Base-by-base conservation (phyloP, 2,797 vertebrate species). In the Vireo griseus region DNA sequence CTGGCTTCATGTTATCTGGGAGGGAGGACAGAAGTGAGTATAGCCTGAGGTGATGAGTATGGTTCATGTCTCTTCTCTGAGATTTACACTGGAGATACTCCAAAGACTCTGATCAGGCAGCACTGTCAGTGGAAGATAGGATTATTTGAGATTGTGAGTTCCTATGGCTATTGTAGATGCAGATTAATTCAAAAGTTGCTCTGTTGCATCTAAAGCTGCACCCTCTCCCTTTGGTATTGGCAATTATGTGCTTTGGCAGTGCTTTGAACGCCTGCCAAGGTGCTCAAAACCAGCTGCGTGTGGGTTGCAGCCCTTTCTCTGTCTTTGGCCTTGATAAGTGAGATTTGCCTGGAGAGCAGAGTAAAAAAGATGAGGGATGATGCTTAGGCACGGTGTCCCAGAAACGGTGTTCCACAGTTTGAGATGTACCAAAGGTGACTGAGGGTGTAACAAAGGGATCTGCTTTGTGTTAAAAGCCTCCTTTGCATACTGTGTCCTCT, bases 11-110 rank as follows among this genome's bases (percentile, higher is more conserved):
- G 7, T 55, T 50, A 18, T 13, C 7, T 54, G 45, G 16, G 19
- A 55, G 62, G 28, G 65, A 57, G 18, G 65, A n/a, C 1, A 0
- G 19, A 58, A 29, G 14, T 22, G 35, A 51, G 10, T 16, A 6
- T 33, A 80, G 74, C 94, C 94, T 97, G 97, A 97, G 86, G 52
- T 97, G 97, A 98, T 98, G 96, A 96, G 86, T 45, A 62, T 85
- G 58, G 28, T 96, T 97, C 97, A 94, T 97, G 97, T 97, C 95
- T 97, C 95, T 97, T 97, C 96, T 97, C 95, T 97, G 97, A 97
- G 54, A 62, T 75, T 63, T 66, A 16, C 44, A 57, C 39, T 97
- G 97, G 92, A 97, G 97, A 95, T 90, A 76, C 7, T 74, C 40
- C 94, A 76, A 66, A 87, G 37, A 45, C 86, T 95, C 96, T 97